Evolutionary conservation across 2,888 invertebrate genomes (phyloP).

Genomic region (Abscondita cerata): DNA sequence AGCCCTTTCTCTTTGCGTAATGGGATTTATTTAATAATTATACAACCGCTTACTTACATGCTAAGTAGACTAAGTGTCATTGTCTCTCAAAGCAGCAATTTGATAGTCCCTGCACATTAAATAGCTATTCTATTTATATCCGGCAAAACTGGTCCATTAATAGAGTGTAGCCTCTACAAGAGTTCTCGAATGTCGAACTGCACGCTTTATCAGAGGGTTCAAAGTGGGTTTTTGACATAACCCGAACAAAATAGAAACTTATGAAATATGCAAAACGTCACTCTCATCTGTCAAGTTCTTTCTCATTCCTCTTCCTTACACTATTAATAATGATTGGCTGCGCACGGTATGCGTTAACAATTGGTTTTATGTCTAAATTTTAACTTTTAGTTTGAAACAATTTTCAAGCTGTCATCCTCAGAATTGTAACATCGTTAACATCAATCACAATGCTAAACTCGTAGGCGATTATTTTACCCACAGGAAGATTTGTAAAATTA

Average conservation of each 20-base stretch:
- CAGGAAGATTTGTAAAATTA: background rate
- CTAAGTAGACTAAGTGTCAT: constrained; percentile 30
- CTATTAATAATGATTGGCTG: constrained; percentile 29
- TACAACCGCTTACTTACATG: constrained; percentile 30
- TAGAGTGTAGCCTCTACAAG: constrained; percentile 15
- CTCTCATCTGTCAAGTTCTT: constrained; percentile 44
- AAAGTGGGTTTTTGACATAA: constrained; percentile 39
- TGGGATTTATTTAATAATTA: constrained; percentile 31
- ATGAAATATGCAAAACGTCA: constrained; percentile 52
- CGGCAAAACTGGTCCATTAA: constrained; percentile 23
- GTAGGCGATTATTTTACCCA: background rate
- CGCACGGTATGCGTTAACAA: constrained; percentile 28
- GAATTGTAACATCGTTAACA: constrained; percentile 3
- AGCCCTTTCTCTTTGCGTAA: constrained; percentile 28
- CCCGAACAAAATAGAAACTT: constrained; percentile 45
- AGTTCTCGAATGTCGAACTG: constrained; percentile 28
- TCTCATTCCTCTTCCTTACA: constrained; percentile 39
- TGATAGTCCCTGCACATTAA: constrained; percentile 31
- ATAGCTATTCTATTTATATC: constrained; percentile 30
- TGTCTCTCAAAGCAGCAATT: constrained; percentile 30
- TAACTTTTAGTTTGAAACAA: constrained; percentile 6
- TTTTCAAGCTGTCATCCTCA: constrained; percentile 4
- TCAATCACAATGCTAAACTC: background rate
- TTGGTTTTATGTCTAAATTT: constrained; percentile 27
- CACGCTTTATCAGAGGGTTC: constrained; percentile 28